Base-by-base conservation (phyloP, 1,140 invertebrate species). In the Hyphantria cunea region DNA sequence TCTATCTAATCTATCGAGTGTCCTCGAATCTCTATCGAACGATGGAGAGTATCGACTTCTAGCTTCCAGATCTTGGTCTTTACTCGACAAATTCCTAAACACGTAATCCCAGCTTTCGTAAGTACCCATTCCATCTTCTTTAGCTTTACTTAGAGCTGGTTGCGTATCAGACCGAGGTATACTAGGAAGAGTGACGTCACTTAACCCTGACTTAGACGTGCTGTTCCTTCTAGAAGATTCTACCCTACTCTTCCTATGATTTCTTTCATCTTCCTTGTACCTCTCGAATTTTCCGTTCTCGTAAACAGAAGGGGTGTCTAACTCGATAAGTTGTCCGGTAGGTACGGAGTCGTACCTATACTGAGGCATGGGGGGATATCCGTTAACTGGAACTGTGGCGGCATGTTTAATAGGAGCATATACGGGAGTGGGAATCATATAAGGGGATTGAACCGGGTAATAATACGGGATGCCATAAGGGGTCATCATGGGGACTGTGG, bases 61-160 rank as follows among this genome's bases (percentile, higher is more conserved):
- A 12, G 92, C 82, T 50, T 95, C 94, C 3, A 92, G 93, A 2
- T 92, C 93, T 68, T 96, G 95, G 0, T 95, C 94, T 67, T 94
- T 93, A 68, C 92, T 95, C 61, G 95, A 94, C 3, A 96, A 84
- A 82, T 95, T 95, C 66, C 93, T 92, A 74, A 95, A 96, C 0
- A 96, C 96, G 77, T 95, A 96, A 76, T 95, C 94, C 95, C 95
- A 96, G 48, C 93, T 93, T 61, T 95, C 95, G 60, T 93, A 94
- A 0, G 93, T 93, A 3, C 93, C 93, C 68, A 93, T 92, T 3
- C 93, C 93, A 58, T 94, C 93, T 63, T 92, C 91, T 37, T 78
- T 90, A 2, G 84, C 92, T 83, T 83, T 93, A 69, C 87, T 90
- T 31, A 91, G 68, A 0, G 84, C 72, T 8, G 90, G 86, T 60